Conservation (phyloP, 35 echinoderm and acorn worm genomes). For the Ophiothrix spiculata region DNA sequence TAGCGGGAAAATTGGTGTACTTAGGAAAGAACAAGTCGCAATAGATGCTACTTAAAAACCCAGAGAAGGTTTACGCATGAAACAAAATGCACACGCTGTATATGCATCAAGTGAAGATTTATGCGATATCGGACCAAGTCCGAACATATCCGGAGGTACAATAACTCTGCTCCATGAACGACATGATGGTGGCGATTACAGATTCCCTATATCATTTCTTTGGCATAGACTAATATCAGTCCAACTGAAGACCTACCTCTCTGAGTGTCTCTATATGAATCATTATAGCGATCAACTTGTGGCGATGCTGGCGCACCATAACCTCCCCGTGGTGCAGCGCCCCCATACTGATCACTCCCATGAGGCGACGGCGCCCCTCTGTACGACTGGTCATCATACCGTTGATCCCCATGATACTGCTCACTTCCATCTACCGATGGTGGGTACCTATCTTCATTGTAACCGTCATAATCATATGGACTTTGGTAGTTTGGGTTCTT, state of each 20-base stretch:
- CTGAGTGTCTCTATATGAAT: not conserved
- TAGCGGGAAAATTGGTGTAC: too few species aligned
- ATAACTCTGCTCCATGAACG: too few species aligned
- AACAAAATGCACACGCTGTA: too few species aligned
- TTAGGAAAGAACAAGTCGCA: too few species aligned
- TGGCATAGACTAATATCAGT: too few species aligned
- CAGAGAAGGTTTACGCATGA: too few species aligned
- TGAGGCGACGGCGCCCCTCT: not conserved
- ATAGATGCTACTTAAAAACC: too few species aligned
- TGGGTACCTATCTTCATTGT: not conserved
- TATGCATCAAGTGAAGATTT: too few species aligned
- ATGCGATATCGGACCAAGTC: too few species aligned
- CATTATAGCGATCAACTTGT: not conserved
- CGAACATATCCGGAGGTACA: too few species aligned
- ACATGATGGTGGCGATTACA: too few species aligned
- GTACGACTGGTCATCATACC: not conserved
- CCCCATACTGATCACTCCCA: not conserved
- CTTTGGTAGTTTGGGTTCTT: slow-evolving; percentile 1
- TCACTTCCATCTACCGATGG: not conserved
- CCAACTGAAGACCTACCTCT: not conserved
- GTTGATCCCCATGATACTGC: not conserved
- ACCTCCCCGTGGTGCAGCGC: not conserved
- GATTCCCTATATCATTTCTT: too few species aligned
- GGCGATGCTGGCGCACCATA: not conserved
- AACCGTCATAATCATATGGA: not conserved